phyloP scores from a whole-genome alignment of 2,797 vertebrate species.

The Hapalemur alaotrensis region DNA sequence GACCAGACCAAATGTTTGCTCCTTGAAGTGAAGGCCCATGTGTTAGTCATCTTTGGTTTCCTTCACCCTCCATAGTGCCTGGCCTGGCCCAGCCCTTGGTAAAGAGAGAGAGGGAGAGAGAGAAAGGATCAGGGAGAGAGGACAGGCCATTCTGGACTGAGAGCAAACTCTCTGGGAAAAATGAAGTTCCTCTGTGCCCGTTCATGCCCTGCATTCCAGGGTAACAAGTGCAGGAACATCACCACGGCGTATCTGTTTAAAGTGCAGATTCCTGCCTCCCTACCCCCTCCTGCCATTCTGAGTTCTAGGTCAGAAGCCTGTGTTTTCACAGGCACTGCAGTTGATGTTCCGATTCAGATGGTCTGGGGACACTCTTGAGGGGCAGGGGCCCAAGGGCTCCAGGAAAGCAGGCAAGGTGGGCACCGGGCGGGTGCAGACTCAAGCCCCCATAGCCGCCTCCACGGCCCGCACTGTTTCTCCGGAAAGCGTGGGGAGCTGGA shows the following conservation, averaged over 20 bases:
- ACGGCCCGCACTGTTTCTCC: not conserved
- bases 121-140: not conserved
- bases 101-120: not conserved
- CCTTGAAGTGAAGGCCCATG: not conserved
- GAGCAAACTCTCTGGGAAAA: not conserved
- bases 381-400: not conserved
- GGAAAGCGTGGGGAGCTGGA: not conserved
- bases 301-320: not conserved
- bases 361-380: not conserved
- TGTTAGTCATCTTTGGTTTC: not conserved
- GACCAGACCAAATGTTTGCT: not conserved
- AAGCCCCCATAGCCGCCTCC: not conserved
- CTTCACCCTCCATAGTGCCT: not conserved
- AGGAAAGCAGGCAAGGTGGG: not conserved
- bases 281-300: not conserved
- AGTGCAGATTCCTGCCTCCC: not conserved
- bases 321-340: not conserved
- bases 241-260: not conserved
- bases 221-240: not conserved
- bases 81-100: not conserved
- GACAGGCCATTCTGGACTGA: not conserved
- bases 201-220: not conserved
- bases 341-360: not conserved
- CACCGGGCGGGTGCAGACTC: fast-evolving
- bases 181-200: fast-evolving